Conservation (phyloP, 2,113 vertebrate species). For the mouse (Mus musculus) region GRCm39 chr6:146986501-146987000, state of each 20-base stretch:
- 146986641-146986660: neutral
- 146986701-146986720: neutral
- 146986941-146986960: neutral
- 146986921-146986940: neutral
- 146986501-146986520: neutral
- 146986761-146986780: neutral
- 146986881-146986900: neutral
- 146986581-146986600: no score
- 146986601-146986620: neutral
- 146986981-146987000: slow-evolving; percentile 28
- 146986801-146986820: neutral
- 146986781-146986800: neutral
- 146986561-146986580: neutral
- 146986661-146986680: no score
- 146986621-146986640: neutral
- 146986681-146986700: neutral
- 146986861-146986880: neutral
- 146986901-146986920: neutral
- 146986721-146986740: neutral
- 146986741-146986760: neutral
- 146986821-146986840: neutral
- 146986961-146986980: slow-evolving; percentile 27
- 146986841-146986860: neutral
- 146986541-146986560: neutral
- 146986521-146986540: neutral